Conservation (phyloP, 2,888 invertebrate genomes). For the Hypselothyrea guttata region DNA sequence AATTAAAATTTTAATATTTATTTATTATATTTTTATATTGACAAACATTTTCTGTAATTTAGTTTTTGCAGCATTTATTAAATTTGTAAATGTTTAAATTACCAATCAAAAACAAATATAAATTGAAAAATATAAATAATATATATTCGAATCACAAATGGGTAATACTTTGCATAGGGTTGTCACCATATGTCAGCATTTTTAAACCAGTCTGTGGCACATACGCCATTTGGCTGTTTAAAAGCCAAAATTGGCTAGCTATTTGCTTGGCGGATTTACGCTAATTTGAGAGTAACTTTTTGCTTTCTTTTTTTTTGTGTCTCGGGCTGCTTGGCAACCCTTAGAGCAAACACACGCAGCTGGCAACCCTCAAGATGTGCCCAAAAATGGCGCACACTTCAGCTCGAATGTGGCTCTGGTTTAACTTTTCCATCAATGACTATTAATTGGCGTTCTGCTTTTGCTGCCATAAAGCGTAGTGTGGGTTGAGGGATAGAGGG, state of each 20-base stretch:
- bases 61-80: too few relatives aligned
- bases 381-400: conserved; percentile 50
- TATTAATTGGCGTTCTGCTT: conserved; percentile 67
- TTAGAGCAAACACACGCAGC: conserved; percentile 26
- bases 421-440: conserved; percentile 71
- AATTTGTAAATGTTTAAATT: too few relatives aligned
- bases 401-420: conserved; percentile 42
- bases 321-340: conserved; percentile 53
- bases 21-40: too few relatives aligned
- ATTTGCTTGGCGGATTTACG: conserved; percentile 47
- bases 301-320: too few relatives aligned
- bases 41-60: too few relatives aligned
- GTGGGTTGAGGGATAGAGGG: not conserved
- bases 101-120: too few relatives aligned
- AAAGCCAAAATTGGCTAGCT: conserved; percentile 44
- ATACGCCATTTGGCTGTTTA: conserved; percentile 59
- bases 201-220: too few relatives aligned
- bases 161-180: too few relatives aligned
- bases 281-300: conserved; percentile 54
- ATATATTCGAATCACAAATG: too few relatives aligned
- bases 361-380: conserved; percentile 50
- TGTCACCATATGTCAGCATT: too few relatives aligned
- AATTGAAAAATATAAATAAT: too few relatives aligned
- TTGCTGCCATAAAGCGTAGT: conserved; percentile 7
- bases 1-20: too few relatives aligned